Evolutionary conservation across 2,888 invertebrate species (phyloP), one percentile per base, ranked within the genome.

Genomic region (Drosophila multiciliata): DNA sequence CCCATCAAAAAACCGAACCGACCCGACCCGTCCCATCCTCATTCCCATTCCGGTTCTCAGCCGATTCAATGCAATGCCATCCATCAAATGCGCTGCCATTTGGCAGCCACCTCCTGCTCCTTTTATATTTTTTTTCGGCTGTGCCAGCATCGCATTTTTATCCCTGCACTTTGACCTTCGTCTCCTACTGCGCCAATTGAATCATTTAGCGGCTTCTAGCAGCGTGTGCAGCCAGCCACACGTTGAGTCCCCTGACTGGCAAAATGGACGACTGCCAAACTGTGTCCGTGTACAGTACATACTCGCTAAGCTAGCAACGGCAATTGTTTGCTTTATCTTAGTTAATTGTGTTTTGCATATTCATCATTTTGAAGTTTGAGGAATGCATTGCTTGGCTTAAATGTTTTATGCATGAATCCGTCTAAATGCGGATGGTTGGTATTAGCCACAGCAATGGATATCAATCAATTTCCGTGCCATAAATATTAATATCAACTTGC

Each of bases 131-230:
- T 63, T 66, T 57, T 60, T 29, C 12, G 45, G 42, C 42, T 48
- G 40, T 59, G 58, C 54, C 50, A 38, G 62, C 63, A 57, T 38
- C 52, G 45, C n/a, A 40, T 50, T 75, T 64, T 40, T 62, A 73
- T 73, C 72, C 60, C 40, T 69, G 68, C 72, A 69, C 83, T 80
- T 71, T 71, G 78, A 88, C 87, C 83, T 73, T 71, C 57, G 73
- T 78, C 74, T 88, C 89, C 89, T 72, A 83, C 83, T 70, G 83
- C 69, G 83, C 80, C 71, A 83, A 80, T 89, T 78, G 69, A 73
- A 73, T 73, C 75, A 73, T 73, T 75, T 80, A 69, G 73, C 75
- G 60, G 78, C 75, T 73, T 65, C 80, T 72, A 62, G 70, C 50
- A 26, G 66, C 53, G 20, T 63, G 63, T 53, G 63, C 73, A 73